A percentile compares a stretch with the other conserved stretches of the same genome.
These are phyloP conservation scores for Stratiolaelaps scimitus DNA, from an alignment of 1,140 invertebrate genomes.

Conservation along the genomic window DNA sequence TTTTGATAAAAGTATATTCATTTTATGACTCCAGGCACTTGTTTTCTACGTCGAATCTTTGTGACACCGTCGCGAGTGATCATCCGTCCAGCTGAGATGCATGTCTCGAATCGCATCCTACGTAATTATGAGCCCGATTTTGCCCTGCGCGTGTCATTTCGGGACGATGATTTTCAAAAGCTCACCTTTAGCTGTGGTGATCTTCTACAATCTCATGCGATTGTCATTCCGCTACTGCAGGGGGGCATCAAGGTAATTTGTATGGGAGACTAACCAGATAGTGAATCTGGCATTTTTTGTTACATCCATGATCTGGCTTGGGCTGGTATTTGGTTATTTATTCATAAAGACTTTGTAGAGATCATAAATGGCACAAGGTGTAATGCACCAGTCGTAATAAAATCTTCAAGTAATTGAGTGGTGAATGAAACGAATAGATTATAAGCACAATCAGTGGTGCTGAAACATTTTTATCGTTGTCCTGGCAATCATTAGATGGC, in stretches of 20 bases:
- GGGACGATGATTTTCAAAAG: constrained; percentile 32
- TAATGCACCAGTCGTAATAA: no score
- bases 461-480: no score
- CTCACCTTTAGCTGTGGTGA: constrained; percentile 30
- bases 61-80: constrained; percentile 32
- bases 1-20: background rate
- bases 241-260: constrained; percentile 32
- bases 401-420: no score
- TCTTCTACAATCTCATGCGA: constrained; percentile 32
- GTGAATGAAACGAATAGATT: no score
- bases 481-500: no score
- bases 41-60: constrained; percentile 32
- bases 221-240: constrained; percentile 31
- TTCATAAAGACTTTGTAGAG: no score
- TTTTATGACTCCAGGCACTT: background rate
- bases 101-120: constrained; percentile 34
- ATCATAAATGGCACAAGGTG: no score
- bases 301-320: no score
- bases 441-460: no score
- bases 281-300: no score
- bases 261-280: no score
- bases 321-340: no score
- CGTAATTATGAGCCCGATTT: constrained; percentile 33
- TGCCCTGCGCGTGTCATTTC: constrained; percentile 33
- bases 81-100: constrained; percentile 32